Evolutionary conservation across 2,113 vertebrate genomes (phyloP), one percentile per base, ranked within the genome.

Genomic region (Takifugu flavidus): DNA sequence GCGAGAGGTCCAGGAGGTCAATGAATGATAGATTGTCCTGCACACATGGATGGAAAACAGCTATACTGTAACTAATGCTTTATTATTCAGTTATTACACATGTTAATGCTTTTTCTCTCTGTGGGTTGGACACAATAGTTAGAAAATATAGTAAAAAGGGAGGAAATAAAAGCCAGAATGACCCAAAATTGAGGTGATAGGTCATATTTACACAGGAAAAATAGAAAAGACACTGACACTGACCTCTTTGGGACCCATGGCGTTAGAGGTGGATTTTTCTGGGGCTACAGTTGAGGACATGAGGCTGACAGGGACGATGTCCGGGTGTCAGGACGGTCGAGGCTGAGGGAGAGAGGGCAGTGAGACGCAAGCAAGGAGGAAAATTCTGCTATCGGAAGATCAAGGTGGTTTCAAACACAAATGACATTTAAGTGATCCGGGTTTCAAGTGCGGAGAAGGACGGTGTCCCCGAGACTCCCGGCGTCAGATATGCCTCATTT

Each of bases 241-340:
- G 27, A 89, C 87, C 52, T 93, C 93, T 80, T 91, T 92, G 20
- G 91, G 92, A 67, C 89, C 91, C 83, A 85, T 80, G 60, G 89
- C 75, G 29, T 93, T 91, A 66, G 90, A 74, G 53, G 78, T 25
- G 31, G 88, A 78, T 77, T 89, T 92, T 67, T 90, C 87, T 0
- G 91, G 90, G 67, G 88, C 86, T 60, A 90, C 88, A 13, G 77
- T 62, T 0, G 93, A 90, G 53, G 93, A 91, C 93, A 93, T 93
- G 53, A 80, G 91, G 62, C 58, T 77, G 14, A 74, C 81, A 1
- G 89, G 75, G 67, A 82, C 78, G 34, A 39, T 39, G 45, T 83
- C 57, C 85, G 78, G 78, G 70, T 56, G 74, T 85, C 44, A 88
- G 89, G 89, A 88, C 85, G 11, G 34, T 39, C 34, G 34, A 39